Evolutionary conservation across 2,888 invertebrate genomes (phyloP).

Genomic region (Aromia moschata): DNA sequence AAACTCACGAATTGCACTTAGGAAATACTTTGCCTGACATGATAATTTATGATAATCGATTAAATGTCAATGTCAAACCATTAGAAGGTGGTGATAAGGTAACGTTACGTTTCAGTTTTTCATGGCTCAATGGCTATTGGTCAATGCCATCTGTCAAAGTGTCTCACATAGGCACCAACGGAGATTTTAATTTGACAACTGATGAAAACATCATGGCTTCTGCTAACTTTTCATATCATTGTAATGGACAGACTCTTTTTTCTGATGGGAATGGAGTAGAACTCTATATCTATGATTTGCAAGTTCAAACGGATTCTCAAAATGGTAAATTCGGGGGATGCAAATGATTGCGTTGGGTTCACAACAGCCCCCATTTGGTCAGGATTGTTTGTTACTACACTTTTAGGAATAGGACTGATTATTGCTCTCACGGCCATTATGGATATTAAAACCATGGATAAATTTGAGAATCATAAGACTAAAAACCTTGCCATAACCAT

Average conservation of each 20-base stretch:
- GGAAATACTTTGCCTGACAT: constrained; percentile 46
- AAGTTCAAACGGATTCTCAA: constrained; percentile 61
- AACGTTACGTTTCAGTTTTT: constrained; percentile 56
- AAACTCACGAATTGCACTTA: constrained; percentile 38
- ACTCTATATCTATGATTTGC: constrained; percentile 58
- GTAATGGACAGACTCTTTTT: constrained; percentile 57
- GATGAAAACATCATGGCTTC: constrained; percentile 54
- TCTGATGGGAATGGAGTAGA: constrained; percentile 52
- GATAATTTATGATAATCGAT: constrained; percentile 49
- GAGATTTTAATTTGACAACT: constrained; percentile 50
- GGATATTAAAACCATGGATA: constrained; percentile 81
- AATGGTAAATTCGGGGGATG: constrained; percentile 65
- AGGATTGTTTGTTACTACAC: constrained; percentile 71
- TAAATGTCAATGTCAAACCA: constrained; percentile 56
- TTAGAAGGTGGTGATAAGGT: constrained; percentile 54
- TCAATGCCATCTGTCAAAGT: constrained; percentile 54
- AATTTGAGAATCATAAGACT: constrained; percentile 84
- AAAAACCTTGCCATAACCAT: constrained; percentile 73
- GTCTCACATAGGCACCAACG: constrained; percentile 36
- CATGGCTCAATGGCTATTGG: constrained; percentile 58
- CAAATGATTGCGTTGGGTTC: constrained; percentile 78
- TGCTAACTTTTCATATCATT: constrained; percentile 64
- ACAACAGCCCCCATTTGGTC: constrained; percentile 80
- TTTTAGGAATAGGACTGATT: constrained; percentile 71
- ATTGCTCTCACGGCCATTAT: constrained; percentile 75